phyloP scores from a whole-genome alignment of 2,888 invertebrate species.

The Odontomyia ornata region DNA sequence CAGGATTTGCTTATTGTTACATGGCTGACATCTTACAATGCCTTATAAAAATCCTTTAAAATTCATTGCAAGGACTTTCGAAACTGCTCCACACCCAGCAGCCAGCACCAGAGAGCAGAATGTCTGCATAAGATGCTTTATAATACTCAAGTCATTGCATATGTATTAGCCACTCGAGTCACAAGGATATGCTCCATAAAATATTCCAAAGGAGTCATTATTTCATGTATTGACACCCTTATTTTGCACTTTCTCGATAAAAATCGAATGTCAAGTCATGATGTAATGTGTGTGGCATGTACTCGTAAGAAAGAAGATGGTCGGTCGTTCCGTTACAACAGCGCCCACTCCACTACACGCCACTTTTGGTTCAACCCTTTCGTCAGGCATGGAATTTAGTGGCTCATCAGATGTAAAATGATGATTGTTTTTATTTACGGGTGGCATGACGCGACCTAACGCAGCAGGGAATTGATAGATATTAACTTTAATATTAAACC shows the following conservation, averaged over 20 bases:
- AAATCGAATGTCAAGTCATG: conserved; percentile 2
- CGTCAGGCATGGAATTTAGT: background rate
- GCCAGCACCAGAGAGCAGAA: no score
- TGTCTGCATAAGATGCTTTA: background rate
- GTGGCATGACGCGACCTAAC: conserved; percentile 11
- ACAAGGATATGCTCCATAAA: conserved; percentile 6
- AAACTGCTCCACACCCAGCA: no score
- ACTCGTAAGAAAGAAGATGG: no score
- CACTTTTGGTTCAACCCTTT: background rate
- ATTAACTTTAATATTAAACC: conserved; percentile 1
- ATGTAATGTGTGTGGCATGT: no score
- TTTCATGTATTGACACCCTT: conserved; percentile 18
- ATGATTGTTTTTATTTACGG: conserved; percentile 18
- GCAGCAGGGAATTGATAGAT: background rate
- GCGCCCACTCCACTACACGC: background rate
- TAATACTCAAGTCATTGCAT: background rate
- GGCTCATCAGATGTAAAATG: background rate
- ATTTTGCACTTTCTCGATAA: conserved; percentile 18
- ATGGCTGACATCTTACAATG: no score
- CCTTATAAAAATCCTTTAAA: no score
- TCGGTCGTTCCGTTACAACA: background rate
- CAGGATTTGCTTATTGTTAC: no score
- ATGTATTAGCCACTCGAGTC: background rate
- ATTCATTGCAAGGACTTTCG: no score
- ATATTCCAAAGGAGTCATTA: background rate